phyloP scores from a whole-genome alignment of 1,140 invertebrate genomes.

The Cotesia chilonis region DNA sequence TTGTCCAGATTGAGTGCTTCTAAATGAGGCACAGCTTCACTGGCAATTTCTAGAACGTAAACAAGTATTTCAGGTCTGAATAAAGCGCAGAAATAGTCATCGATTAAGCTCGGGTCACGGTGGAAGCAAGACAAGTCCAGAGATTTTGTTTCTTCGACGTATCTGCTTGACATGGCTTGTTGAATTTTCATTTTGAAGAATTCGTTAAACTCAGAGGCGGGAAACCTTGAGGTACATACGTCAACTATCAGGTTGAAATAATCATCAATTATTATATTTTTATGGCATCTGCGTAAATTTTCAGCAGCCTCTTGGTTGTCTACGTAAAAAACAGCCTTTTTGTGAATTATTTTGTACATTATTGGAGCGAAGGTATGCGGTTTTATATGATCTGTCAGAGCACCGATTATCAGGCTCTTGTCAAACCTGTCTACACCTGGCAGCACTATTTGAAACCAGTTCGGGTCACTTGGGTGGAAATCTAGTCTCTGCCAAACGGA shows the following conservation, averaged over 20 bases:
- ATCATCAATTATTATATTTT: conserved; percentile 73
- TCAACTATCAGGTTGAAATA: conserved; percentile 74
- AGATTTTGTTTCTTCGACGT: conserved; percentile 77
- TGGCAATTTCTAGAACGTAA: conserved; percentile 80
- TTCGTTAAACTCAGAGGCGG: conserved; percentile 71
- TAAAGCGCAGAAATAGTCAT: conserved; percentile 78
- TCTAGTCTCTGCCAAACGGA: too few relatives aligned
- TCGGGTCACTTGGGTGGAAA: too few relatives aligned
- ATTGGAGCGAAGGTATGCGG: conserved; percentile 74
- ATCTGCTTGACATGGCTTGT: conserved; percentile 80
- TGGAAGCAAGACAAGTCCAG: conserved; percentile 84
- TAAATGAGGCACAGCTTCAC: conserved; percentile 82
- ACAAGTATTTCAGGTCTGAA: conserved; percentile 76
- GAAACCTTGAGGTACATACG: conserved; percentile 69
- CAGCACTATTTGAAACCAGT: conserved; percentile 57
- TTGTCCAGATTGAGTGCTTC: conserved; percentile 83
- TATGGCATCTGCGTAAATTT: conserved; percentile 70
- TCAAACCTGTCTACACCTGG: conserved; percentile 78
- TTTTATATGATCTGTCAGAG: conserved; percentile 69
- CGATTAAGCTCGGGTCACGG: conserved; percentile 77
- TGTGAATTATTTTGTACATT: conserved; percentile 65
- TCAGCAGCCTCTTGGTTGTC: conserved; percentile 75
- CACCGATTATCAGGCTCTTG: conserved; percentile 72
- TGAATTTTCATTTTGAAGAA: conserved; percentile 77
- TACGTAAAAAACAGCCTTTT: conserved; percentile 73